Conservation (phyloP, 2,113 vertebrate genomes). For the Eolophus roseicapilla region DNA sequence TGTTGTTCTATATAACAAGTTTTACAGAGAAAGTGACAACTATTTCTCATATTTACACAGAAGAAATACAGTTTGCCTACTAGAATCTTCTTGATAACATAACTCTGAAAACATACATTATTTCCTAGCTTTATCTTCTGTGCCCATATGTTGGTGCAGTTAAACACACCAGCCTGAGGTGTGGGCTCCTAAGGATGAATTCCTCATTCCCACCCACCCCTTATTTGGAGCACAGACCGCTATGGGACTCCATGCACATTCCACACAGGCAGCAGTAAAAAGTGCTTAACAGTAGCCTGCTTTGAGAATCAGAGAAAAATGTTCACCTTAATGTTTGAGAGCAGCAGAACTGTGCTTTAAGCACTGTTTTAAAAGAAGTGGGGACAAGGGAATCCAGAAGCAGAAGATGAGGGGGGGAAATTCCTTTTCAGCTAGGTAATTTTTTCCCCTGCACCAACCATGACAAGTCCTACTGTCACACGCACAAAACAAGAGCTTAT, state of each 20-base stretch:
- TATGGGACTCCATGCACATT: fast-evolving
- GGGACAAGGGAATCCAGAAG: background rate
- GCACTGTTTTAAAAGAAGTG: background rate
- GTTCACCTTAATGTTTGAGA: background rate
- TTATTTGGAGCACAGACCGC: background rate
- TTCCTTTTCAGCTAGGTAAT: background rate
- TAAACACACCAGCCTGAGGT: background rate
- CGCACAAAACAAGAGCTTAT: background rate
- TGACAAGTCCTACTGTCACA: background rate
- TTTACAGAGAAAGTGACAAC: background rate
- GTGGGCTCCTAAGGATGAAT: background rate
- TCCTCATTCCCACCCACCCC: background rate
- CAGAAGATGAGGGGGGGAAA: background rate
- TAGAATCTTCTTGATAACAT: background rate
- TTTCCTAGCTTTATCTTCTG: background rate
- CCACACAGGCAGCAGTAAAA: background rate
- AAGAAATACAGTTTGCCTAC: background rate
- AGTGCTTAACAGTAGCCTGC: background rate
- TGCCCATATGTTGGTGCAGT: background rate
- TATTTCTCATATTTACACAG: background rate
- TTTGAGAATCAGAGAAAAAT: background rate
- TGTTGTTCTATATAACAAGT: background rate
- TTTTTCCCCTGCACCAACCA: background rate
- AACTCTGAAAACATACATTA: background rate
- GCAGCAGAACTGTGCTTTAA: background rate